Percentiles rank a stretch among this genome's conserved stretches.
Evolutionary conservation across 2,797 vertebrate genomes (phyloP).

Genomic region (Catharus ustulatus): DNA sequence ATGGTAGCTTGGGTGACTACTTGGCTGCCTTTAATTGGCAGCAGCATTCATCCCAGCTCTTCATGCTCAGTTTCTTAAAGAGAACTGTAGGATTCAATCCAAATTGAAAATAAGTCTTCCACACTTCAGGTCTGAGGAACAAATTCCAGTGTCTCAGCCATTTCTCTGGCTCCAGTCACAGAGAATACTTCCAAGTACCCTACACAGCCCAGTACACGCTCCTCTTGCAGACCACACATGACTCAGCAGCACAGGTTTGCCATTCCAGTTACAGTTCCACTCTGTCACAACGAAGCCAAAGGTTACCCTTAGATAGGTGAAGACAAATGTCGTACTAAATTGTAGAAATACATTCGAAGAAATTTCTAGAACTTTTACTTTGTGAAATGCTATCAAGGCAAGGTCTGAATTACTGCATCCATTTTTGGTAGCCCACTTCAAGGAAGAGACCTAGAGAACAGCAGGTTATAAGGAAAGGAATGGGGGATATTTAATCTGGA

Average conservation of each 20-base stretch:
- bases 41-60: neutral
- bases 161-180: neutral
- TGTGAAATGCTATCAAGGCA: neutral
- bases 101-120: neutral
- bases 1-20: neutral
- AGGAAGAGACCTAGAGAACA: neutral
- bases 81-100: neutral
- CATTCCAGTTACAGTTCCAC: neutral
- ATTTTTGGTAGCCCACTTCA: neutral
- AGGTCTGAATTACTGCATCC: neutral
- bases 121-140: neutral
- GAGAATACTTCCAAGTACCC: neutral
- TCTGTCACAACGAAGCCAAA: neutral
- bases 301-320: neutral
- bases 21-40: neutral
- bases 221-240: neutral
- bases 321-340: neutral
- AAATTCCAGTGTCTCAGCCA: neutral
- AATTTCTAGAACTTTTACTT: neutral
- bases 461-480: neutral
- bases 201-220: fast-evolving
- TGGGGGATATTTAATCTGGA: slow-evolving; percentile 4
- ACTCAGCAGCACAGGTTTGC: neutral
- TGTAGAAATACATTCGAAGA: neutral
- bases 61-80: neutral